These are phyloP conservation scores for Thalpophila matura DNA, from an alignment of 2,888 invertebrate species.

Conservation along the genomic window DNA sequence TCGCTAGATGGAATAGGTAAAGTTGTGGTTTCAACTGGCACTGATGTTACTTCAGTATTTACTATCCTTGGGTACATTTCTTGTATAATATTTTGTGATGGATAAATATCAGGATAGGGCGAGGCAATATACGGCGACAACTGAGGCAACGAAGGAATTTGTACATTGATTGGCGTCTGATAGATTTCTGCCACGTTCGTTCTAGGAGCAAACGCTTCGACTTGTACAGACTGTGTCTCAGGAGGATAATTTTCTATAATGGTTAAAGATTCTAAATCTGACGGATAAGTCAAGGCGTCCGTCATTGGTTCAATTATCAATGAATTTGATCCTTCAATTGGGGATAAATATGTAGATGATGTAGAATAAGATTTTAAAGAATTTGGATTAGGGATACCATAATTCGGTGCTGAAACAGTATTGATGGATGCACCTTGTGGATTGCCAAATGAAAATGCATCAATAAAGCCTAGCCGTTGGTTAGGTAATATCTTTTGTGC, in stretches of 20 bases:
- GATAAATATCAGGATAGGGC: conserved; percentile 16
- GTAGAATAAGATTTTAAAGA: neutral
- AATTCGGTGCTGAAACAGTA: conserved; percentile 21
- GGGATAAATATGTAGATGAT: conserved; percentile 1
- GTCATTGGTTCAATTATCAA: neutral
- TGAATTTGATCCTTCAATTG: neutral
- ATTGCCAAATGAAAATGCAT: conserved; percentile 14
- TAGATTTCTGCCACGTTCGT: conserved; percentile 19
- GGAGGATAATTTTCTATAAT: conserved; percentile 30
- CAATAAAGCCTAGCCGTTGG: conserved; percentile 22
- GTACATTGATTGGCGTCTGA: conserved; percentile 33
- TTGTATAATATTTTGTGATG: conserved; percentile 21
- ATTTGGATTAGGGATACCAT: conserved; percentile 2
- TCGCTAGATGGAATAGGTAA: conserved; percentile 10
- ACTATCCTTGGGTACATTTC: conserved; percentile 1
- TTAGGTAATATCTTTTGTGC: conserved; percentile 29
- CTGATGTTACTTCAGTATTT: conserved; percentile 13
- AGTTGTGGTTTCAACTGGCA: conserved; percentile 12
- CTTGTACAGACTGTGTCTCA: conserved; percentile 9
- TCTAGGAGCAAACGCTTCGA: neutral
- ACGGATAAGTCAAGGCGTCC: neutral
- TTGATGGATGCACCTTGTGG: conserved; percentile 25
- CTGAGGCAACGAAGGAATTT: conserved; percentile 34
- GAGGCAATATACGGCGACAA: conserved; percentile 1
- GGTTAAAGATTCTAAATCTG: conserved; percentile 25